These are phyloP conservation scores for Wiebesia pumilae DNA, from an alignment of 1,140 invertebrate genomes.

Conservation along the genomic window DNA sequence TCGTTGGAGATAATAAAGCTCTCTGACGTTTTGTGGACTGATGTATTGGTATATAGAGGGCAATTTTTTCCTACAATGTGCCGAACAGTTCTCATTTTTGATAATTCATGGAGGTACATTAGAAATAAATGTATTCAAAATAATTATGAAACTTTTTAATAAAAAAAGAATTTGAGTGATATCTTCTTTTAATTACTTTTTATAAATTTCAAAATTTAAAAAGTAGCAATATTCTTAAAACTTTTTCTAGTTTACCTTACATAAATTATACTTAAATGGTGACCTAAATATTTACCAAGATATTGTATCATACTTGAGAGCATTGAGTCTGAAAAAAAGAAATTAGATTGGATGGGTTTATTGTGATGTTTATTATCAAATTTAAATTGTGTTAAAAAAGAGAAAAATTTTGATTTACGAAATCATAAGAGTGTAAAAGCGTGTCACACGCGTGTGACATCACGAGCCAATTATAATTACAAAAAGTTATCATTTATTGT, in stretches of 20 bases:
- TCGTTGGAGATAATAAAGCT: constrained; percentile 38
- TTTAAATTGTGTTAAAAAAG: constrained; percentile 47
- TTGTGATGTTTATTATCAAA: constrained; percentile 54
- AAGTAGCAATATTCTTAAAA: constrained; percentile 29
- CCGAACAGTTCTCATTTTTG: constrained; percentile 46
- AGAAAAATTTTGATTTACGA: constrained; percentile 34
- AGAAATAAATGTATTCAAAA: constrained; percentile 2
- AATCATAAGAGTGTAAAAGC: constrained; percentile 15
- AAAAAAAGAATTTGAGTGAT: neutral
- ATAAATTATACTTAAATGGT: constrained; percentile 47
- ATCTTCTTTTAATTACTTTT: constrained; percentile 10
- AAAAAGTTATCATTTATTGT: constrained; percentile 33
- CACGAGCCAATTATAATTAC: constrained; percentile 42
- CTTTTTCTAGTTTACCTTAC: constrained; percentile 27
- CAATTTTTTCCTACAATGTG: constrained; percentile 50
- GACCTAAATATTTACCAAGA: constrained; percentile 52
- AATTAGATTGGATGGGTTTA: constrained; percentile 51
- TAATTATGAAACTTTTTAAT: neutral
- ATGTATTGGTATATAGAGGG: constrained; percentile 51
- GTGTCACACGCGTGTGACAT: constrained; percentile 35
- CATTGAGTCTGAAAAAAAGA: constrained; percentile 54
- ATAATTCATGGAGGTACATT: constrained; percentile 43
- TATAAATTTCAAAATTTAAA: constrained; percentile 3
- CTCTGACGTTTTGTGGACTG: constrained; percentile 50
- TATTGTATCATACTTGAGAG: constrained; percentile 56